A percentile compares a stretch with the other conserved stretches of the same genome.
Conservation (phyloP, 2,888 invertebrate genomes). For the Rugalucina vietnamica region DNA sequence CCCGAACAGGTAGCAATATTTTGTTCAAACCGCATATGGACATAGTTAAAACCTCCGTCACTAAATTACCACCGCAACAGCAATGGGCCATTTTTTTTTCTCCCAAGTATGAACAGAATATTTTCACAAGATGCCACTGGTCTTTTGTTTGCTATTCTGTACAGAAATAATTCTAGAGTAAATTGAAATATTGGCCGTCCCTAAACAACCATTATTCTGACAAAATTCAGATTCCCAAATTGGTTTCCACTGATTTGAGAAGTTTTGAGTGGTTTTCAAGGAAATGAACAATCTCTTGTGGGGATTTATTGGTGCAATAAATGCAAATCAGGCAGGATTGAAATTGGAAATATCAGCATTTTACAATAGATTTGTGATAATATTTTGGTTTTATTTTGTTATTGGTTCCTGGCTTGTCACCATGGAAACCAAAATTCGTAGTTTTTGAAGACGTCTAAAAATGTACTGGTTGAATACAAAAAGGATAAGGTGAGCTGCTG, state of each 20-base stretch:
- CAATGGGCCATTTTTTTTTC: background rate
- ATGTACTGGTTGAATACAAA: no score
- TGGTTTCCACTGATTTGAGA: background rate
- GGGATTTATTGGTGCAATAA: background rate
- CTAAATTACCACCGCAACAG: background rate
- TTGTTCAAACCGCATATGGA: background rate
- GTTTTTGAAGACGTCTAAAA: no score
- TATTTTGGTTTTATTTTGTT: no score
- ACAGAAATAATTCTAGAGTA: no score
- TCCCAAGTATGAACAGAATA: background rate
- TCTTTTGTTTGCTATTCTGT: no score
- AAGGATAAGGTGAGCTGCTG: no score
- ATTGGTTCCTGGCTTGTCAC: no score
- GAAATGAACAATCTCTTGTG: background rate
- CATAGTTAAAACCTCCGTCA: background rate
- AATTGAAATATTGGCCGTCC: background rate
- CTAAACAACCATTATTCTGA: background rate
- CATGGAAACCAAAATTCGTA: no score
- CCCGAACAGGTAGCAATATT: no score
- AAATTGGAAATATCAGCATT: background rate
- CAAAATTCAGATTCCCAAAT: background rate
- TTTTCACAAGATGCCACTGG: background rate
- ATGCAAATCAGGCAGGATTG: background rate
- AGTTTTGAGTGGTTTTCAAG: background rate
- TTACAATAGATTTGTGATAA: no score